Evolutionary conservation across 1,140 invertebrate genomes (phyloP).

Genomic region (Hypsibius dujardini): DNA sequence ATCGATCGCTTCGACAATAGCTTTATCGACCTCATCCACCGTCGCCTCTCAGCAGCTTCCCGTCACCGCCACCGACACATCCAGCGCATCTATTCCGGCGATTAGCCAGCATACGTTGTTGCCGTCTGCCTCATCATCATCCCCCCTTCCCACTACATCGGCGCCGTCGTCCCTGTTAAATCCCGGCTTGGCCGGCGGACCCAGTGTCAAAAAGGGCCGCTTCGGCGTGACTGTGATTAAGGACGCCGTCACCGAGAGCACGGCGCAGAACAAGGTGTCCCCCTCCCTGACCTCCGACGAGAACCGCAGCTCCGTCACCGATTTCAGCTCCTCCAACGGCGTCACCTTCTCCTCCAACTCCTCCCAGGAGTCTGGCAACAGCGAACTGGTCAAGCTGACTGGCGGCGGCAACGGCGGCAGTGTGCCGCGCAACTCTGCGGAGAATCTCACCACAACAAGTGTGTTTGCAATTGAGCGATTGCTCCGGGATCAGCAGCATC

Average conservation of each 20-base stretch:
- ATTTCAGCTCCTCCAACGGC: not conserved
- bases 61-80: not conserved
- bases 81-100: not conserved
- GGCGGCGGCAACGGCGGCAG: too few species aligned
- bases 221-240: constrained; percentile 13
- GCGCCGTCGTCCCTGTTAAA: not conserved
- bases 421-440: not conserved
- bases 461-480: constrained; percentile 10
- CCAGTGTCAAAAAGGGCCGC: not conserved
- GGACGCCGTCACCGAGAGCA: not conserved
- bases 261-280: constrained; percentile 10
- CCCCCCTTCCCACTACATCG: not conserved
- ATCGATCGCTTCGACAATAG: not conserved
- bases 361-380: not conserved
- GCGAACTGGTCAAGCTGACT: not conserved
- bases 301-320: not conserved
- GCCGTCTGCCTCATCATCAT: not conserved
- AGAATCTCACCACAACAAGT: not conserved
- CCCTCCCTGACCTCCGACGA: not conserved
- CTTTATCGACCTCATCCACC: not conserved
- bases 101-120: not conserved
- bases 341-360: constrained; percentile 3
- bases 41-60: not conserved
- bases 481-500: not conserved
- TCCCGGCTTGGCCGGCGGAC: not conserved